Evolutionary conservation across 37 sponge, comb jelly and placozoan species (phyloP), one percentile per base, ranked within the genome.

Genomic region (Chondrosia reniformis): DNA sequence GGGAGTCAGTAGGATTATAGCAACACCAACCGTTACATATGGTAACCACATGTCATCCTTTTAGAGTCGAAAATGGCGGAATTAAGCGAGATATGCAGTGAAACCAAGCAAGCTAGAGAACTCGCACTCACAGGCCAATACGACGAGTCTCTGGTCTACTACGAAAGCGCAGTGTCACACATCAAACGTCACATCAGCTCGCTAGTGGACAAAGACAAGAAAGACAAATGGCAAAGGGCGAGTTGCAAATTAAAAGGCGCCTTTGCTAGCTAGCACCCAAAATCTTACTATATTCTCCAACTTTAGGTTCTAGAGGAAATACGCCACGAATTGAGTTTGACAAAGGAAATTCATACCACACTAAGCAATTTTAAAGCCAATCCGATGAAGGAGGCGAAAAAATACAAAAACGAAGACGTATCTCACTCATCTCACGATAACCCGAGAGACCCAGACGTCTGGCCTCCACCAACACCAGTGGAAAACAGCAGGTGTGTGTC

Each of bases 401-500:
- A 63, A 52, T 44, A 79, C 44, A 64, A n/a, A 78, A 1, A 7
- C 63, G 58, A 57, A 36, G 56, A 64, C 33, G 44, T 33, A 63
- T 32, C 30, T 4, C 9, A 40, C 3, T 4, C 37, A n/a, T 7
- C 31, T 21, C 41, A 24, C n/a, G 72, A 41, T 38, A 32, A 66
- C 0, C 30, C 45, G 2, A 59, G 62, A 9, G 94, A 92, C 62
- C 92, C 89, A 21, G 93, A 90, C 78, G 89, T 93, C 4, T 90
- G 97, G 92, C 89, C 89, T 21, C 89, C 97, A 17, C 94, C 96
- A n/a, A 86, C 89, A 0, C 92, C 96, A 52, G 67, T 66, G 3
- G 96, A 95, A 43, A n/a, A n/a, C n/a, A n/a, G n/a, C 78, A 76
- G n/a, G n/a, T n/a, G n/a, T n/a, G n/a, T n/a, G n/a, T n/a, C n/a